These are phyloP conservation scores for Hyperoplus lanceolatus DNA, from an alignment of 2,797 vertebrate genomes.

Conservation along the genomic window DNA sequence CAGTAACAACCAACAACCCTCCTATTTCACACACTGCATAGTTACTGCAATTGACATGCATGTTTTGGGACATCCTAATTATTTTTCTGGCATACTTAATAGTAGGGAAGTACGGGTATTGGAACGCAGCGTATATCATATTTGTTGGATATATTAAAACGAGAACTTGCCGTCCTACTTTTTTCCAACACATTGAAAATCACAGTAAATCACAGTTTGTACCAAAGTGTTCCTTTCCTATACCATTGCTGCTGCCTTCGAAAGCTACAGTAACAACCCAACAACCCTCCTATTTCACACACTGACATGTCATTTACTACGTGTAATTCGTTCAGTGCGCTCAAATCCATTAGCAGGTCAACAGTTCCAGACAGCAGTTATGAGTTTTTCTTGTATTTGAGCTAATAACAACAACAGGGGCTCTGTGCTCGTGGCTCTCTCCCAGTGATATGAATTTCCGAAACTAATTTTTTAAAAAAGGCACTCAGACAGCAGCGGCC, in stretches of 20 bases:
- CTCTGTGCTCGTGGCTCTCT: neutral
- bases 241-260: too few species aligned
- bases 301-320: conserved; percentile 26
- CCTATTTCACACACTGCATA: too few species aligned
- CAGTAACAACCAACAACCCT: too few species aligned
- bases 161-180: too few species aligned
- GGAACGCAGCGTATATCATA: too few species aligned
- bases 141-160: too few species aligned
- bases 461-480: conserved; percentile 21
- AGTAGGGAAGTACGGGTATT: too few species aligned
- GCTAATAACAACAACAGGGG: conserved; percentile 23
- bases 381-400: conserved; percentile 11
- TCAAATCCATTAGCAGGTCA: conserved; percentile 62
- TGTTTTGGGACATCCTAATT: too few species aligned
- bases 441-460: conserved; percentile 11
- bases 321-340: conserved; percentile 8
- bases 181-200: too few species aligned
- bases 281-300: conserved; percentile 6
- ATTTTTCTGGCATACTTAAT: too few species aligned
- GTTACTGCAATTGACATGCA: too few species aligned
- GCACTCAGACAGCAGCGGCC: conserved; percentile 22
- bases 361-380: conserved; percentile 11
- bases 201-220: too few species aligned
- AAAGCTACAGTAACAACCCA: neutral
- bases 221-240: neutral